phyloP scores from a whole-genome alignment of 2,113 vertebrate species.

The Arenaria interpres region DNA sequence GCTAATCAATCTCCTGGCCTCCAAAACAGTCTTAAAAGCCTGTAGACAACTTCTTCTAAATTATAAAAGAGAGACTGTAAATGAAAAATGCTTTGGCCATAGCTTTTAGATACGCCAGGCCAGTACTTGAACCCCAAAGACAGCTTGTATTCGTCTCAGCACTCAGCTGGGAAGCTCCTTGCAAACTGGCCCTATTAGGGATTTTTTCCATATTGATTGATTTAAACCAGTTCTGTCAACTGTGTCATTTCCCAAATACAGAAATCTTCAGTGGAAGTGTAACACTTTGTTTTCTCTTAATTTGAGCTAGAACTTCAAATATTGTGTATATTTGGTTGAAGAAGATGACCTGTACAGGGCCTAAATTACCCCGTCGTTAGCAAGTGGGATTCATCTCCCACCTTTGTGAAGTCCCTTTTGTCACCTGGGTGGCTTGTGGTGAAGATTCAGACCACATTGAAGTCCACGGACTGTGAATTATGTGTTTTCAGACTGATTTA shows the following conservation, averaged over 20 bases:
- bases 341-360: background rate
- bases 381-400: background rate
- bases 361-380: background rate
- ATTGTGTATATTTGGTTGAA: background rate
- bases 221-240: background rate
- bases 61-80: background rate
- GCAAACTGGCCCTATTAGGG: background rate
- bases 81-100: background rate
- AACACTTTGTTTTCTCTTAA: background rate
- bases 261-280: background rate
- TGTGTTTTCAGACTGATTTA: background rate
- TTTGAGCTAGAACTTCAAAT: background rate
- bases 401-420: background rate
- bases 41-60: background rate
- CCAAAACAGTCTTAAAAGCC: background rate
- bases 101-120: background rate
- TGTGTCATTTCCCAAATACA: background rate
- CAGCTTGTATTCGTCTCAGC: background rate
- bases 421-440: background rate
- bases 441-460: background rate
- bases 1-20: background rate
- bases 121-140: background rate
- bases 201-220: fast-evolving
- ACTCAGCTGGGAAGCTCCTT: background rate
- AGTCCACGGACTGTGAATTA: background rate